Percentiles rank a stretch among this genome's conserved stretches.
Conservation (phyloP, 2,797 vertebrate genomes). For the Enoplosus armatus region DNA sequence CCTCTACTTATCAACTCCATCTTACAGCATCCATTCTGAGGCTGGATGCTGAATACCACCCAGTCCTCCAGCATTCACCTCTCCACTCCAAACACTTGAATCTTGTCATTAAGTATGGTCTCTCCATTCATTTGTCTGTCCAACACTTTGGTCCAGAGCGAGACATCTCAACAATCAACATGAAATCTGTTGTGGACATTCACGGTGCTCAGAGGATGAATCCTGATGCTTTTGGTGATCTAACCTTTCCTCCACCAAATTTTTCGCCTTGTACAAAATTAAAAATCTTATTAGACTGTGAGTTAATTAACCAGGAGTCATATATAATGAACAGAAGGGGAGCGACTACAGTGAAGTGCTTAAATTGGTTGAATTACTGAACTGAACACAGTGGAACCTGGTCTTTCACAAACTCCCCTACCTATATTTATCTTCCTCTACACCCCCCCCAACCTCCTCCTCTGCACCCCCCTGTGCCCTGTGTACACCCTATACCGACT, state of each 20-base stretch:
- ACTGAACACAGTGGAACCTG: background rate
- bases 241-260: background rate
- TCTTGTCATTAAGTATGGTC: too few relatives aligned
- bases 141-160: background rate
- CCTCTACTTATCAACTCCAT: constrained; percentile 5
- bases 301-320: background rate
- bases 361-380: background rate
- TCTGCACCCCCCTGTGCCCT: background rate
- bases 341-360: background rate
- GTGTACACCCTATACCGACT: background rate
- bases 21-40: constrained; percentile 21
- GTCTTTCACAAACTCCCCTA: background rate
- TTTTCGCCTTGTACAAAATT: background rate
- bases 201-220: background rate
- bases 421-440: constrained; percentile 8
- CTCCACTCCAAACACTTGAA: too few relatives aligned
- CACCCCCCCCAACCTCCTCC: background rate
- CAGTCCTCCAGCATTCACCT: background rate
- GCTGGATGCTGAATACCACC: constrained; percentile 18
- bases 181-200: background rate
- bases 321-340: background rate
- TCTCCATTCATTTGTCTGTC: background rate
- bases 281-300: background rate
- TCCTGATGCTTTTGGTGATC: background rate
- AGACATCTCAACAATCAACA: background rate